These are phyloP conservation scores for Solenopsis invicta DNA, from an alignment of 1,140 invertebrate genomes.

Conservation along the genomic window DNA sequence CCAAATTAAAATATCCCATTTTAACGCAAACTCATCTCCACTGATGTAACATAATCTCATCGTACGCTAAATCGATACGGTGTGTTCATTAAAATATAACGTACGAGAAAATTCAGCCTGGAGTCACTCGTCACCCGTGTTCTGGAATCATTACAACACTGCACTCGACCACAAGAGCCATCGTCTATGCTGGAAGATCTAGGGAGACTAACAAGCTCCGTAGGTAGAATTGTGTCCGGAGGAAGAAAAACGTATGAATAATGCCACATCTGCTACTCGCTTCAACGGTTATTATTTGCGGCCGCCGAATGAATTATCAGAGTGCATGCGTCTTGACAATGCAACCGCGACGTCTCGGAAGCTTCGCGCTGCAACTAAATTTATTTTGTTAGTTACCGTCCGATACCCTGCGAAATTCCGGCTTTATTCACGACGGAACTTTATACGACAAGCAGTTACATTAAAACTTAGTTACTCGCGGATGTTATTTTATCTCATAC, in stretches of 20 bases:
- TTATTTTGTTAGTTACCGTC: conserved; percentile 11
- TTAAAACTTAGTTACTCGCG: conserved; percentile 47
- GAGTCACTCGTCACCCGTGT: background rate
- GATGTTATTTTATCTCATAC: conserved; percentile 25
- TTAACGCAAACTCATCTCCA: background rate
- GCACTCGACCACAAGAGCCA: background rate
- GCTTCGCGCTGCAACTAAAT: conserved; percentile 22
- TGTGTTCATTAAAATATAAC: background rate
- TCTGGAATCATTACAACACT: background rate
- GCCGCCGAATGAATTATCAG: conserved; percentile 78
- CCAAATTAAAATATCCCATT: background rate
- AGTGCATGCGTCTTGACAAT: conserved; percentile 76
- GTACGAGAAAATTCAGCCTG: background rate
- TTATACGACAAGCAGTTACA: conserved; percentile 16
- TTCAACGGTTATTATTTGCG: conserved; percentile 79
- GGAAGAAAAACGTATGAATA: conserved; percentile 80
- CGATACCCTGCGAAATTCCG: conserved; percentile 19
- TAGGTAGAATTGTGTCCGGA: conserved; percentile 60
- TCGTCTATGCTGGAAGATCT: conserved; percentile 5
- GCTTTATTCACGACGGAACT: conserved; percentile 39
- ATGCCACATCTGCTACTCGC: conserved; percentile 76
- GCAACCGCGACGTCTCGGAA: conserved; percentile 41
- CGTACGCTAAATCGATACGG: background rate
- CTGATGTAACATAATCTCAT: background rate
- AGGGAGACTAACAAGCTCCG: conserved; percentile 76